Percentiles rank a stretch among this genome's conserved stretches.
These are phyloP conservation scores for Drosophila mimica DNA, from an alignment of 2,888 invertebrate genomes.

Conservation along the genomic window DNA sequence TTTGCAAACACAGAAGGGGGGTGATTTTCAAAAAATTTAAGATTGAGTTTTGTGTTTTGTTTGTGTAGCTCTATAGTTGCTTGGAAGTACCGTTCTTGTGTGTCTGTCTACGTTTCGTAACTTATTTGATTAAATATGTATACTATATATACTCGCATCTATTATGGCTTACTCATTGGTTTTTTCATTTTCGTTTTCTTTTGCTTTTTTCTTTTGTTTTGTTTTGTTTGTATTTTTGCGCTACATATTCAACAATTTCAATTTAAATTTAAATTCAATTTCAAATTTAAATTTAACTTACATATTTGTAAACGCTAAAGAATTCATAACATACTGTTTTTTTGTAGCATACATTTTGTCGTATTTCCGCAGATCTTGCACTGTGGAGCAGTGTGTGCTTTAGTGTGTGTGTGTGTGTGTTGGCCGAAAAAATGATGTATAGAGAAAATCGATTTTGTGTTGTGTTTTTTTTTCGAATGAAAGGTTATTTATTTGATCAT, in stretches of 20 bases:
- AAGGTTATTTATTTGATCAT: conserved; percentile 68
- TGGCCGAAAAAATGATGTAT: conserved; percentile 42
- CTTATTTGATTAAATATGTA: conserved; percentile 64
- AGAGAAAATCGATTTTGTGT: conserved; percentile 57
- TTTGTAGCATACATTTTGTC: conserved; percentile 33
- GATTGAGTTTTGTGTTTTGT: conserved; percentile 24
- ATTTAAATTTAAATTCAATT: conserved; percentile 57
- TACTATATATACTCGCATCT: conserved; percentile 37
- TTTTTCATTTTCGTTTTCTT: not conserved
- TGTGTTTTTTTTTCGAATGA: conserved; percentile 61
- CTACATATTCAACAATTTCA: conserved; percentile 77
- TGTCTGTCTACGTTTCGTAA: conserved; percentile 55
- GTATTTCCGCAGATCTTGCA: conserved; percentile 33
- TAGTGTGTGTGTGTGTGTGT: conserved; percentile 19
- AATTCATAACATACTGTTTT: conserved; percentile 64
- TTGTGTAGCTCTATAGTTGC: conserved; percentile 75
- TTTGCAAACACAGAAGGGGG: conserved; percentile 19
- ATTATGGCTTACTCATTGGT: conserved; percentile 32
- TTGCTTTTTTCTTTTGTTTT: conserved; percentile 5
- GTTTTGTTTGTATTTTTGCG: conserved; percentile 39
- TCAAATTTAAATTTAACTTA: conserved; percentile 64
- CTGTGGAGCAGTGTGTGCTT: conserved; percentile 24
- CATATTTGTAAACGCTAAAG: conserved; percentile 68
- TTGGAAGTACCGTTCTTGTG: conserved; percentile 72
- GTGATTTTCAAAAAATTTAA: conserved; percentile 17